phyloP scores from a whole-genome alignment of 2,113 vertebrate species.

The Ceyx margarethae region DNA sequence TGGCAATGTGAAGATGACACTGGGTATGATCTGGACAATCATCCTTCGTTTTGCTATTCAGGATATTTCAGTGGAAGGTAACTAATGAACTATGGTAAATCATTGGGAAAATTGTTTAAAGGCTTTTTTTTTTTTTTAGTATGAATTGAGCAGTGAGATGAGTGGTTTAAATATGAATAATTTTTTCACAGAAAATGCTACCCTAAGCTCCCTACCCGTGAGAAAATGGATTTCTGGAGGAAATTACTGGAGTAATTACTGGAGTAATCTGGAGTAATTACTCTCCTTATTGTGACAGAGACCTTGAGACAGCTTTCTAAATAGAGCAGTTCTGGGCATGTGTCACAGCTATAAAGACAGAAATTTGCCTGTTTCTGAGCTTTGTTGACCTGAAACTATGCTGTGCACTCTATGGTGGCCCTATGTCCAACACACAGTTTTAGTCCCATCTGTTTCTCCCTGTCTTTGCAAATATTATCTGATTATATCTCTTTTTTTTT shows the following conservation, averaged over 20 bases:
- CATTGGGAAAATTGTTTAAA: not conserved
- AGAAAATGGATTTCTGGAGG: not conserved
- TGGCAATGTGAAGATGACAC: constrained; percentile 97
- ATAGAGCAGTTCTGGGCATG: not conserved
- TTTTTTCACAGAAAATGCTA: not conserved
- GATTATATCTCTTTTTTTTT: not conserved
- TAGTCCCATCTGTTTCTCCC: not conserved
- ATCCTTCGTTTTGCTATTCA: constrained; percentile 99
- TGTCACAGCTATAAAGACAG: not conserved
- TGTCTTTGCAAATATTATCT: not conserved
- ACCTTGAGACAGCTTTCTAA: not conserved
- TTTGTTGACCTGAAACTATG: not conserved
- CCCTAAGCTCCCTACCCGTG: not conserved
- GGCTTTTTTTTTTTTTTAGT: not conserved
- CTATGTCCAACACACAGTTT: not conserved
- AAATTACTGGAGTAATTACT: not conserved
- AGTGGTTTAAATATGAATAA: not conserved
- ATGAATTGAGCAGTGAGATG: not conserved
- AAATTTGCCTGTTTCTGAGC: not conserved
- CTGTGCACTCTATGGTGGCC: not conserved
- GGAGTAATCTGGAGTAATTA: not conserved
- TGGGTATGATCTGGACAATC: constrained; percentile 99
- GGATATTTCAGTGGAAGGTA: constrained; percentile 98
- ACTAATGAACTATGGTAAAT: not conserved
- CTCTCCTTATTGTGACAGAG: not conserved